Conservation (phyloP, 2,888 invertebrate species). For the Electrophaes corylata region DNA sequence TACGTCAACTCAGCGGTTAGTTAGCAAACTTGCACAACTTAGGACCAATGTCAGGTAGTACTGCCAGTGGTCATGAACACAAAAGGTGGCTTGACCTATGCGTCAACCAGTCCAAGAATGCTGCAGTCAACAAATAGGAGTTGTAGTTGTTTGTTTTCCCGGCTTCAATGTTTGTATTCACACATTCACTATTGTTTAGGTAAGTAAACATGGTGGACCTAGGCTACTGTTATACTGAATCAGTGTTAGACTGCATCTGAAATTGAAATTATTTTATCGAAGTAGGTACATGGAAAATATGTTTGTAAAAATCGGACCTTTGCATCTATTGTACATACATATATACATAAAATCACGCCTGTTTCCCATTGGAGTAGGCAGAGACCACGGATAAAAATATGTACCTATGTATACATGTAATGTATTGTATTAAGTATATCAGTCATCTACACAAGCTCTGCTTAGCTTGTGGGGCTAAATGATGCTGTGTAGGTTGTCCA, state of each 20-base stretch:
- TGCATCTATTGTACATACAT: too few species aligned
- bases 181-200: slow-evolving; percentile 36
- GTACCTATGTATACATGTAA: too few species aligned
- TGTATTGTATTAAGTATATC: too few species aligned
- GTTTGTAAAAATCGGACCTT: too few species aligned
- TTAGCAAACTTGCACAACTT: not conserved
- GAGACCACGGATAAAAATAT: too few species aligned
- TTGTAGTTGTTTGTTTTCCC: slow-evolving; percentile 25
- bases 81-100: slow-evolving; percentile 22
- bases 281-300: too few species aligned
- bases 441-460: too few species aligned
- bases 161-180: slow-evolving; percentile 24
- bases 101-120: slow-evolving; percentile 34
- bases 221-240: slow-evolving; percentile 13
- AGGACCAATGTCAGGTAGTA: not conserved
- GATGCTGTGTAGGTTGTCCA: too few species aligned
- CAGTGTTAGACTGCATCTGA: not conserved
- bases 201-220: slow-evolving; percentile 25
- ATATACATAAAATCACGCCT: too few species aligned
- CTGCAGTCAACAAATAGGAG: slow-evolving; percentile 23
- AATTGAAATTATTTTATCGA: not conserved
- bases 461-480: too few species aligned
- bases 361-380: too few species aligned
- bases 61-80: slow-evolving; percentile 1
- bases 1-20: not conserved